Conservation (phyloP, 1,140 invertebrate genomes). For the Cotesia glomerata region DNA sequence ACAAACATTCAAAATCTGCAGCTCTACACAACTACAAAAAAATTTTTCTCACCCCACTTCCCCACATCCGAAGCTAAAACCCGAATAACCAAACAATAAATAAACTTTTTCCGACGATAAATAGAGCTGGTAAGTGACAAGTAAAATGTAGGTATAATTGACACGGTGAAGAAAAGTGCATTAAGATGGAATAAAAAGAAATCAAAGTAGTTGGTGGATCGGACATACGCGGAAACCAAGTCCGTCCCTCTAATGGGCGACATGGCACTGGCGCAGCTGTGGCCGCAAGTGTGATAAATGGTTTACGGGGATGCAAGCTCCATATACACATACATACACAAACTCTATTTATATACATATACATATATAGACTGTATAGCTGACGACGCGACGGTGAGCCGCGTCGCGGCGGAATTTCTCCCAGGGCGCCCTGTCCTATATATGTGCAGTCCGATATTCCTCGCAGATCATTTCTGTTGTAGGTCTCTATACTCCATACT, state of each 20-base stretch:
- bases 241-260: constrained; percentile 38
- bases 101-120: neutral
- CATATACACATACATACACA: constrained; percentile 12
- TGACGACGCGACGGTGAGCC: constrained; percentile 9
- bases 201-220: neutral
- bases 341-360: neutral
- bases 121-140: neutral
- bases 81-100: no score
- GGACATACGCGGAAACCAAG: constrained; percentile 33
- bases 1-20: no score
- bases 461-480: neutral
- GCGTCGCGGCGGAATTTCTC: constrained; percentile 6
- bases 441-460: neutral
- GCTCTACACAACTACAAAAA: no score
- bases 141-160: neutral
- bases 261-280: constrained; percentile 36
- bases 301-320: constrained; percentile 24
- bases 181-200: constrained; percentile 6
- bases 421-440: neutral
- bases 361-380: neutral
- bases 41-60: no score
- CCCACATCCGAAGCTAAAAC: no score
- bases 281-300: constrained; percentile 41
- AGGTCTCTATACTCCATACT: neutral
- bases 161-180: constrained; percentile 1